phyloP scores from a whole-genome alignment of 1,140 invertebrate species.

The Macrotrachela quadricornifera region DNA sequence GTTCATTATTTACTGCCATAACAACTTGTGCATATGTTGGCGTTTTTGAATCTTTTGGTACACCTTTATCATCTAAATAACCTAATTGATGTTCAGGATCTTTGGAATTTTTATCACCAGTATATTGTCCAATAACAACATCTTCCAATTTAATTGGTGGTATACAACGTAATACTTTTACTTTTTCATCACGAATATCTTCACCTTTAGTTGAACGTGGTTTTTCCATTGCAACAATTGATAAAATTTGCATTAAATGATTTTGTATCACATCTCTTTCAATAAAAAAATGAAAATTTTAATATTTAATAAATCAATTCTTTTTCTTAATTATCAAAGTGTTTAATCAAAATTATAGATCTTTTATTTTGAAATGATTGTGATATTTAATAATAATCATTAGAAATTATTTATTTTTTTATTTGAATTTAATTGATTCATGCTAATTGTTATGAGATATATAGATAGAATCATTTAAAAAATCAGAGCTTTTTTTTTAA shows the following conservation, averaged over 20 bases:
- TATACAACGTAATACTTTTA: slow-evolving; percentile 78
- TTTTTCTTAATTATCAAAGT: no score
- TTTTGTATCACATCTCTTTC: slow-evolving; percentile 96
- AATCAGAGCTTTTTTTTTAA: no score
- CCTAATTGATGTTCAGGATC: slow-evolving; percentile 55
- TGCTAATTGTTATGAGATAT: no score
- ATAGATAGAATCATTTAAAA: no score
- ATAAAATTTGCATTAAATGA: slow-evolving; percentile 86
- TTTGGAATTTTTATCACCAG: slow-evolving; percentile 58
- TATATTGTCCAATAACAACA: slow-evolving; percentile 83
- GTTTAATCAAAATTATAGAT: no score
- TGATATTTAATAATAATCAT: no score
- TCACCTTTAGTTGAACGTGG: slow-evolving; percentile 76
- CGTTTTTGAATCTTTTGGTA: slow-evolving; percentile 60
- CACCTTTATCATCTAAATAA: slow-evolving; percentile 84
- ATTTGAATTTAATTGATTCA: no score
- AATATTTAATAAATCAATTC: no score
- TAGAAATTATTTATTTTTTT: no score
- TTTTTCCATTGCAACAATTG: slow-evolving; percentile 94
- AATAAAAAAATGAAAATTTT: no score
- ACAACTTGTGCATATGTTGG: slow-evolving; percentile 78
- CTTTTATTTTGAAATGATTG: no score
- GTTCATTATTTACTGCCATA: slow-evolving; percentile 76
- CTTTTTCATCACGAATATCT: slow-evolving; percentile 89
- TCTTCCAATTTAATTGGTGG: slow-evolving; percentile 51